Conservation (phyloP, 2,888 invertebrate species). For the Arenicola marina region DNA sequence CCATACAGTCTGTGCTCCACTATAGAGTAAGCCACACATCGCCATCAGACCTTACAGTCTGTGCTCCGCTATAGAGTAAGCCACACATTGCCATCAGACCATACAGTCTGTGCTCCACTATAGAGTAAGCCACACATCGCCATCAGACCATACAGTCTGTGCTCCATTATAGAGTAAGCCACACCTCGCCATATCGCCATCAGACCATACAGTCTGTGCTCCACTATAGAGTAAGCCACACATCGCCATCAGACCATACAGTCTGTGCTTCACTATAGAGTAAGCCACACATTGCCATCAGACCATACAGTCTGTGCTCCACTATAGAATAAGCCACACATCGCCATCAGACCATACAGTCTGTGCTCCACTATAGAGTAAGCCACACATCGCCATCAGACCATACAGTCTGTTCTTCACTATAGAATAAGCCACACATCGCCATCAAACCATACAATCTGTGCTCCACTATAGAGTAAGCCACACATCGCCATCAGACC, state of each 20-base stretch:
- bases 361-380: slow-evolving; percentile 27
- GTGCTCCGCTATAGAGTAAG: slow-evolving; percentile 26
- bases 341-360: slow-evolving; percentile 22
- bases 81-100: slow-evolving; percentile 21
- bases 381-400: slow-evolving; percentile 17
- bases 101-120: slow-evolving; percentile 20
- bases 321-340: slow-evolving; percentile 24
- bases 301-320: slow-evolving; percentile 24
- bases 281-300: slow-evolving; percentile 20
- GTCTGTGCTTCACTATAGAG: slow-evolving; percentile 25
- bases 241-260: slow-evolving; percentile 22
- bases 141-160: slow-evolving; percentile 22
- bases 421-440: slow-evolving; percentile 23
- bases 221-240: slow-evolving; percentile 25
- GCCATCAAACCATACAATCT: slow-evolving; percentile 24
- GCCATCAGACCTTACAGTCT: slow-evolving; percentile 24
- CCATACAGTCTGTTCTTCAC: slow-evolving; percentile 25
- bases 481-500: slow-evolving; percentile 21
- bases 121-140: slow-evolving; percentile 25
- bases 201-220: slow-evolving; percentile 24
- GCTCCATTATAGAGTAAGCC: slow-evolving; percentile 28
- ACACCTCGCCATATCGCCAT: slow-evolving; percentile 12
- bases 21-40: slow-evolving; percentile 24
- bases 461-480: slow-evolving; percentile 26
- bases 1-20: slow-evolving; percentile 25